Base-by-base conservation (phyloP, 2,113 vertebrate genomes). In the Bujurquina vittata region DNA sequence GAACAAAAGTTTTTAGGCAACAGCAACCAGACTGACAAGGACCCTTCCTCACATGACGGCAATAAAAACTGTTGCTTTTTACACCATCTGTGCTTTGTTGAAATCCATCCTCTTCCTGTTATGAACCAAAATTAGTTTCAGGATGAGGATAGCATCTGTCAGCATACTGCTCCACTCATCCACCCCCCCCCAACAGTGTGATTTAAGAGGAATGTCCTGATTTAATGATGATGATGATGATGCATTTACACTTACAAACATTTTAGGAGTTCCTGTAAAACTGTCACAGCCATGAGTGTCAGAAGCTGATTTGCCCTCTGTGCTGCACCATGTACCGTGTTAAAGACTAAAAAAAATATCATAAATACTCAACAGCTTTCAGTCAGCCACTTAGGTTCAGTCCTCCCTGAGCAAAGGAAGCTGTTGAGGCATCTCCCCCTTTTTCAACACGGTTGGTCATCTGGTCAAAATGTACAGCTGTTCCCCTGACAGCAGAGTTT, bases 131-230 rank as follows among this genome's bases (percentile, higher is more conserved):
- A 74, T 89, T 52, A 79, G 72, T 77, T 80, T 49, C 77, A 85
- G 75, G 46, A 75, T 84, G 55, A 82, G 79, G 84, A 88, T 77
- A 83, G 54, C 56, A 80, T 89, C 83, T 89, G 84, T 90, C 90
- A 87, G 76, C 73, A 49, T n/a, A 59, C 49, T 40, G 58, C 57
- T 63, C 23, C 65, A 77, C 65, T 84, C 46, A 60, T 62, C 54
- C 4, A 1, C 31, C 60, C 26, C 72, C 12, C 18, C 67, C 31
- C 79, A 87, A 84, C 40, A 87, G 57, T 72, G 83, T 83, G 67
- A 89, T 90, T 91, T 87, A 91, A 84, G 83, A 87, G 88, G 89
- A 90, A 92, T 88, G 81, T 93, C 87, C 40, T 82, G 8, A 83
- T 93, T 85, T 81, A 57, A 83, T 75, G 85, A 88, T 83, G 84